These are phyloP conservation scores for Lagopus muta DNA, from an alignment of 2,113 vertebrate species.

Conservation along the genomic window DNA sequence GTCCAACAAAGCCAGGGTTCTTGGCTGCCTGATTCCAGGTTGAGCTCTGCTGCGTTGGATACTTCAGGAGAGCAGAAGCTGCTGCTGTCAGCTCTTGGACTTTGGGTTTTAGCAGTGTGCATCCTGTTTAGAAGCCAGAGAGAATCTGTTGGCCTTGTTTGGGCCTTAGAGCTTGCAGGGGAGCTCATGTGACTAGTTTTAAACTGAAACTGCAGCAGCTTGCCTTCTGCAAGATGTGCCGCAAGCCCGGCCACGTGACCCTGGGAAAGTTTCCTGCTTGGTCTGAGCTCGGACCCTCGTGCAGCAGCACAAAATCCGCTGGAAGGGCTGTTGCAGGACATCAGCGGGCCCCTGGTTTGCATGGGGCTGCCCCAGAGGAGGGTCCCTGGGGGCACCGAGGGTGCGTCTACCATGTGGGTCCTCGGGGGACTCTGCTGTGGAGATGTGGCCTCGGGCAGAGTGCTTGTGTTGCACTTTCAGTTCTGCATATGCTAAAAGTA, in stretches of 20 bases:
- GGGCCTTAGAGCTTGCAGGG: neutral
- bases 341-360: neutral
- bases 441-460: accelerated
- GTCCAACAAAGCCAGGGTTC: neutral
- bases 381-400: neutral
- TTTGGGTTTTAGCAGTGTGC: neutral
- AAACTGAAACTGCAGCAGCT: neutral
- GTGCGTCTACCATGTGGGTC: neutral
- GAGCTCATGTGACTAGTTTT: neutral
- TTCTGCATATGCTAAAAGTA: slow-evolving; percentile 55
- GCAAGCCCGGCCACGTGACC: neutral
- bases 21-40: neutral
- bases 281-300: neutral
- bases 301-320: neutral
- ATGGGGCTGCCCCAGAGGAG: neutral
- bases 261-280: neutral
- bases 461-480: slow-evolving; percentile 38
- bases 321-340: neutral
- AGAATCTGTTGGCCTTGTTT: neutral
- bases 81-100: neutral
- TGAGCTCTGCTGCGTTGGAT: neutral
- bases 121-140: neutral
- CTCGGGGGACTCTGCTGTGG: neutral
- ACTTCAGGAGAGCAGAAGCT: neutral
- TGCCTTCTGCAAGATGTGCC: neutral